These are phyloP conservation scores for Phyllotreta cruciferae DNA, from an alignment of 2,888 invertebrate genomes.

Conservation along the genomic window DNA sequence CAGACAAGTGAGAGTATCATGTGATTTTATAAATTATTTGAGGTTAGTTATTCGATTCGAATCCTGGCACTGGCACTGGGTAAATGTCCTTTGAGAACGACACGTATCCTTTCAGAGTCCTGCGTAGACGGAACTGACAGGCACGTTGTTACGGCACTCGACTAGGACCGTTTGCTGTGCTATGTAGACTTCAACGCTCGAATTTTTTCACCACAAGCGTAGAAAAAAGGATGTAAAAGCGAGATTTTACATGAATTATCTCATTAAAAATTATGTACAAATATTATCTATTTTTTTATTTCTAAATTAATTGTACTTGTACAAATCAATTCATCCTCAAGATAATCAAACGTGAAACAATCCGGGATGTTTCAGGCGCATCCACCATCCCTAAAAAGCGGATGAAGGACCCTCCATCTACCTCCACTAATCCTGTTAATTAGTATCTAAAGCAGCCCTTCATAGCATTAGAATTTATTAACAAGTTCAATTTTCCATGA, in stretches of 20 bases:
- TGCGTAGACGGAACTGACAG: constrained; percentile 34
- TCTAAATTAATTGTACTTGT: too few relatives aligned
- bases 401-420: not conserved
- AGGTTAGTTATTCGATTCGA: constrained; percentile 22
- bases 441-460: not conserved
- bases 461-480: not conserved
- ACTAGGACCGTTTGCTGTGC: constrained; percentile 6
- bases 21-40: constrained; percentile 14
- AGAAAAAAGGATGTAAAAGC: not conserved
- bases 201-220: not conserved
- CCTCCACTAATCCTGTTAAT: not conserved
- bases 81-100: constrained; percentile 32
- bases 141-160: constrained; percentile 12
- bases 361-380: too few relatives aligned
- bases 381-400: too few relatives aligned
- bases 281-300: too few relatives aligned
- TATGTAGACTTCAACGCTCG: not conserved
- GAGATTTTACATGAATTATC: not conserved
- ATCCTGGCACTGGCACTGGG: constrained; percentile 30
- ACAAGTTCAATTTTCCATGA: constrained; percentile 4
- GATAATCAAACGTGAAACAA: too few relatives aligned
- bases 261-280: not conserved
- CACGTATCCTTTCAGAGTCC: constrained; percentile 30
- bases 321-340: too few relatives aligned
- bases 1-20: constrained; percentile 9